phyloP scores from a whole-genome alignment of 2,113 vertebrate species.

The Ardeotis arabs region DNA sequence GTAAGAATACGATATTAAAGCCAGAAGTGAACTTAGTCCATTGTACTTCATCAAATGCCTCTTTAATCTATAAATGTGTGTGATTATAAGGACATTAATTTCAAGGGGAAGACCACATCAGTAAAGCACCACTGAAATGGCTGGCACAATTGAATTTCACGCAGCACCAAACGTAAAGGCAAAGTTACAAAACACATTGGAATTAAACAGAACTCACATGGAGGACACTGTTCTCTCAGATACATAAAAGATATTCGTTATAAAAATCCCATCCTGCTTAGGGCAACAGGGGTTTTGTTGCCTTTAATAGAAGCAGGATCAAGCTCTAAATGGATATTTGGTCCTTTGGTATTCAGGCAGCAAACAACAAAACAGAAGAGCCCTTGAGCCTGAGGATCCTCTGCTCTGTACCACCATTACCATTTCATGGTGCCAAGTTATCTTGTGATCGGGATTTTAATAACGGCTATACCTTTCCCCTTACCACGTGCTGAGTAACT shows the following conservation, averaged over 20 bases:
- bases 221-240: not conserved
- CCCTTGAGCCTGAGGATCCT: not conserved
- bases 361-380: not conserved
- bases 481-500: not conserved
- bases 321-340: not conserved
- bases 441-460: not conserved
- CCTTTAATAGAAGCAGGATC: not conserved
- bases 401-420: not conserved
- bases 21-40: conserved; percentile 48
- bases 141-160: conserved; percentile 54
- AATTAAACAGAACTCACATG: not conserved
- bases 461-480: not conserved
- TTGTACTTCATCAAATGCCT: conserved; percentile 64
- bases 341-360: not conserved
- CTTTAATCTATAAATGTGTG: conserved; percentile 72
- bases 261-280: not conserved
- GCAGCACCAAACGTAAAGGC: not conserved
- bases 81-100: conserved; percentile 66
- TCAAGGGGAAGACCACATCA: conserved; percentile 46
- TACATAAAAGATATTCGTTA: not conserved
- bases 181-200: not conserved
- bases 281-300: not conserved
- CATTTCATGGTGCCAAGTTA: not conserved
- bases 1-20: conserved; percentile 62
- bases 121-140: conserved; percentile 9